Evolutionary conservation across 2,797 vertebrate genomes (phyloP).

Genomic region (Chrysolophus pictus): DNA sequence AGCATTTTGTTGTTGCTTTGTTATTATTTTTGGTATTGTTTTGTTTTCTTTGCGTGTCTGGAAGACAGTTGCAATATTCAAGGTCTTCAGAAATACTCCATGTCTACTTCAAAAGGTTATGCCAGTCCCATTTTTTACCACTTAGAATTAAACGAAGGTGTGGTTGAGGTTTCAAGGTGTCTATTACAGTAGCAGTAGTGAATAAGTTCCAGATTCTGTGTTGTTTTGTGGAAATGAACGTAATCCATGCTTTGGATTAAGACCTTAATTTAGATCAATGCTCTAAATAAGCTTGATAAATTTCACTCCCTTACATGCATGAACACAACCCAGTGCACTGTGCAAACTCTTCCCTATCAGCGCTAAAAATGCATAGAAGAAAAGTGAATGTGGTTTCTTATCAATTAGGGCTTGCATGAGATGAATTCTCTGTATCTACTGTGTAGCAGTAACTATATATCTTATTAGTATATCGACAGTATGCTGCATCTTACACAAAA

Average conservation of each 20-base stretch:
- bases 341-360: neutral
- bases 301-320: neutral
- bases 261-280: neutral
- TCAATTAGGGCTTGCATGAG: neutral
- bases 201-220: neutral
- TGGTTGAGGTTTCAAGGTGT: neutral
- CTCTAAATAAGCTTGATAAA: neutral
- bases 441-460: neutral
- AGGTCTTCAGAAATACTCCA: neutral
- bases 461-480: neutral
- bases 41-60: neutral
- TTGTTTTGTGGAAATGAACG: neutral
- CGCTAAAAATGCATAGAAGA: neutral
- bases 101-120: neutral
- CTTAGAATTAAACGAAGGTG: neutral
- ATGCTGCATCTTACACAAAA: neutral
- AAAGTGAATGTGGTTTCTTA: neutral
- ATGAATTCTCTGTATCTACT: neutral
- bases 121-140: neutral
- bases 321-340: neutral
- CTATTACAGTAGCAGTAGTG: neutral
- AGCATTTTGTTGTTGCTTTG: no score
- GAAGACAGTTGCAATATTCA: neutral
- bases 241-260: neutral
- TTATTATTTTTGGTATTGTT: neutral